A percentile compares a stretch with the other conserved stretches of the same genome.
Evolutionary conservation across 2,797 vertebrate species (phyloP).

Genomic region (Columba guinea): DNA sequence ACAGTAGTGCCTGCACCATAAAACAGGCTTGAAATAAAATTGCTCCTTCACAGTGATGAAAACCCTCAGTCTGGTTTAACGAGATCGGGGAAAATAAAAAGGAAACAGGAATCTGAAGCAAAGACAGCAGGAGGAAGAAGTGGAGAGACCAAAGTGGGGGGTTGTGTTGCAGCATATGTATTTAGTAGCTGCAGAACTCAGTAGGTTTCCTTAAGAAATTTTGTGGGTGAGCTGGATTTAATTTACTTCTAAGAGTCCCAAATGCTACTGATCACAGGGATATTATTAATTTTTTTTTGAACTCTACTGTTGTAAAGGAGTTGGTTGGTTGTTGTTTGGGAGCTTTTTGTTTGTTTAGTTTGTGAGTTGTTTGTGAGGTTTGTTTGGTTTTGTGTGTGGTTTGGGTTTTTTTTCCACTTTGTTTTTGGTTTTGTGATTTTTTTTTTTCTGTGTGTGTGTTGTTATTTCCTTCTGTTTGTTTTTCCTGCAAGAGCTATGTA

Average conservation of each 20-base stretch:
- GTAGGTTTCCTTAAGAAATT: not conserved
- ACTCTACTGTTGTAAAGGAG: not conserved
- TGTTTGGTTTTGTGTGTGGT: not conserved
- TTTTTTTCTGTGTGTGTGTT: too few species aligned
- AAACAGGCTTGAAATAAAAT: not conserved
- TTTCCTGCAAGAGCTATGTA: not conserved
- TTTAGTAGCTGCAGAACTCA: not conserved
- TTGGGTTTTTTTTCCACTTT: not conserved
- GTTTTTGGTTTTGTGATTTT: too few species aligned
- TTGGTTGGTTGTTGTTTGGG: too few species aligned
- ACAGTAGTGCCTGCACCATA: not conserved
- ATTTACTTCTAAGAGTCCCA: not conserved
- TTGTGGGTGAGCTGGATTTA: not conserved
- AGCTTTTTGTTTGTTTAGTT: too few species aligned
- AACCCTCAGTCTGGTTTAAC: not conserved
- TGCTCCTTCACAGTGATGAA: not conserved
- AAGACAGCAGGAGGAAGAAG: not conserved
- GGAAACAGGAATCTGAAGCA: not conserved
- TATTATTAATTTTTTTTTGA: not conserved
- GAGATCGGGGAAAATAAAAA: not conserved
- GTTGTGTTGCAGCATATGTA: not conserved
- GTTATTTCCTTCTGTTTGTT: not conserved
- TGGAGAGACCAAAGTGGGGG: not conserved
- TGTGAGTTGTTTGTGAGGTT: too few species aligned
- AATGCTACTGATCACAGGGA: not conserved